Conservation (phyloP, 2,113 vertebrate species). For the Menidia beryllina region DNA sequence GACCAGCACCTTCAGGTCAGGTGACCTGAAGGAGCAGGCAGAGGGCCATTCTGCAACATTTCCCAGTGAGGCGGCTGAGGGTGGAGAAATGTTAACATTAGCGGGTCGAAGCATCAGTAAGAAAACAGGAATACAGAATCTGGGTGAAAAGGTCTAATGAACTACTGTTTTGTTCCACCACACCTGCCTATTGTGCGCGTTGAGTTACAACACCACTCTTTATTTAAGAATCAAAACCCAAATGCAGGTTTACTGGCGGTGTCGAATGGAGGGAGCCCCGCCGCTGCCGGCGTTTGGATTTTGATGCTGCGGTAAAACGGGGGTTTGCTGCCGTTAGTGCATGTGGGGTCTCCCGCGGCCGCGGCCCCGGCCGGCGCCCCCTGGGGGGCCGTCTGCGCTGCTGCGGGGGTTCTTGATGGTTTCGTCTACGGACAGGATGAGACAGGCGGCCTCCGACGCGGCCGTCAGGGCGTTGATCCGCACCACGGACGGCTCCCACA, state of each 20-base stretch:
- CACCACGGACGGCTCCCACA: constrained; percentile 95
- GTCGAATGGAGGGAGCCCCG: not conserved
- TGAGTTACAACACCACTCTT: constrained; percentile 21
- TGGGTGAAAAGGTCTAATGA: constrained; percentile 5
- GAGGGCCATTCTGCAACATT: constrained; percentile 5
- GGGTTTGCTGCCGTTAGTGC: constrained; percentile 66
- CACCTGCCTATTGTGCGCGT: constrained; percentile 7
- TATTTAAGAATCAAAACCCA: constrained; percentile 34
- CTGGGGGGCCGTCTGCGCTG: constrained; percentile 77
- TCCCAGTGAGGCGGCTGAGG: not conserved
- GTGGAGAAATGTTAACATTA: constrained; percentile 19
- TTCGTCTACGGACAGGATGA: constrained; percentile 94
- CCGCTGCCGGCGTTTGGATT: constrained; percentile 34
- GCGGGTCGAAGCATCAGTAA: constrained; percentile 4
- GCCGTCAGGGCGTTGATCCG: constrained; percentile 94
- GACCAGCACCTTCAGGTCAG: constrained; percentile 9
- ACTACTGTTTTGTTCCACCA: constrained; percentile 5
- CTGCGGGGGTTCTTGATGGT: constrained; percentile 97
- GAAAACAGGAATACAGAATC: constrained; percentile 27
- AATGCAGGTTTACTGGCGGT: constrained; percentile 23
- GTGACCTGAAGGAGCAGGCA: constrained; percentile 2
- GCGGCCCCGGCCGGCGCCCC: constrained; percentile 75
- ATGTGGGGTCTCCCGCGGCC: constrained; percentile 86
- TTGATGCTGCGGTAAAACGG: constrained; percentile 20
- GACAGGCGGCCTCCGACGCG: constrained; percentile 93